Conservation (phyloP, 2,888 invertebrate genomes). For the Synergus itoensis region DNA sequence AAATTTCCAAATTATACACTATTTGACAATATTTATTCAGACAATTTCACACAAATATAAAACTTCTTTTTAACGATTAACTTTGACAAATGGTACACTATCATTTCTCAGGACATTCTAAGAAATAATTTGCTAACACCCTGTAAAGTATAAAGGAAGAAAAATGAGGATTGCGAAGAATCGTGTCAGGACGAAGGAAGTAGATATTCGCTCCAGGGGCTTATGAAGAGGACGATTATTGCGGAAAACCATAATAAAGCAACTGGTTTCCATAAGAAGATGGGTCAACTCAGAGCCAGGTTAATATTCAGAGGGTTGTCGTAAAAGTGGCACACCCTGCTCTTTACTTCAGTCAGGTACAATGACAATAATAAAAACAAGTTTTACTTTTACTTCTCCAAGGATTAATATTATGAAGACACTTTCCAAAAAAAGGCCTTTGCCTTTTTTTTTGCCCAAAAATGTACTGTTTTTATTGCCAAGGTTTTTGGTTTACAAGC, state of each 20-base stretch:
- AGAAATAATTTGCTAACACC: conserved; percentile 17
- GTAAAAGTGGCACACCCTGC: conserved; percentile 38
- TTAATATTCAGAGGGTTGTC: conserved; percentile 13
- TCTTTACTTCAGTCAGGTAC: conserved; percentile 46
- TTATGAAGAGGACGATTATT: conserved; percentile 57
- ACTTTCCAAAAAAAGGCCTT: conserved; percentile 11
- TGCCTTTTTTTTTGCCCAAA: not conserved
- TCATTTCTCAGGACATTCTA: conserved; percentile 7
- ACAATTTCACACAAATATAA: not conserved
- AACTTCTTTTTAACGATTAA: not conserved
- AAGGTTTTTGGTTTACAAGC: conserved; percentile 53
- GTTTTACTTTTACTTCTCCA: conserved; percentile 11
- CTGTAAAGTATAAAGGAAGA: conserved; percentile 18
- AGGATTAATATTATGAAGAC: conserved; percentile 13
- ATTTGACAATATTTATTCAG: too few species aligned
- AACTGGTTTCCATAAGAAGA: conserved; percentile 47
- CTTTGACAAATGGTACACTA: not conserved
- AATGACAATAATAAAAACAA: conserved; percentile 30
- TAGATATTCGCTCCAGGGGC: conserved; percentile 18
- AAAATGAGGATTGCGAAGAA: conserved; percentile 22
- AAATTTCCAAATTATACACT: too few species aligned
- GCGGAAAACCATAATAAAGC: conserved; percentile 68
- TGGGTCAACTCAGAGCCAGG: conserved; percentile 47
- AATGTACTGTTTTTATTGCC: conserved; percentile 21
- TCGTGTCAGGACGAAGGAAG: conserved; percentile 8